These are phyloP conservation scores for Pachliopta kotzebuea DNA, from an alignment of 2,888 invertebrate genomes.

Conservation along the genomic window DNA sequence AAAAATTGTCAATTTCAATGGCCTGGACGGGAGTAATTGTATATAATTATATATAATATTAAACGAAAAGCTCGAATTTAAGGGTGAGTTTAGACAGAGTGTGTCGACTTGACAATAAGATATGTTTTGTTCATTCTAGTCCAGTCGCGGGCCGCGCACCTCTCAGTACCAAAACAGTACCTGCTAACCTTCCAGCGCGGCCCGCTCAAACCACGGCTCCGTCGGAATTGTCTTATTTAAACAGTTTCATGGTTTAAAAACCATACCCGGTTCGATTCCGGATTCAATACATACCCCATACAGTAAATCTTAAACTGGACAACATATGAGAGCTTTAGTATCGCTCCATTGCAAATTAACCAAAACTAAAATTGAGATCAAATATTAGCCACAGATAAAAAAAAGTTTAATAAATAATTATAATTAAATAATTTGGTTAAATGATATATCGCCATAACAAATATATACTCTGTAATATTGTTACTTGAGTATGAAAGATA, in stretches of 20 bases:
- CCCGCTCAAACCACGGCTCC: constrained; percentile 12
- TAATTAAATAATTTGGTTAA: no score
- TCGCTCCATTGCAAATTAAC: no score
- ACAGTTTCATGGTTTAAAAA: no score
- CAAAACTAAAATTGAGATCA: no score
- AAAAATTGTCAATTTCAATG: constrained; percentile 73
- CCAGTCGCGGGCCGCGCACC: constrained; percentile 48
- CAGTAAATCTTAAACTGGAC: no score
- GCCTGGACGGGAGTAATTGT: constrained; percentile 60
- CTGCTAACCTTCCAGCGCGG: constrained; percentile 17
- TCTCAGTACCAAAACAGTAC: constrained; percentile 23
- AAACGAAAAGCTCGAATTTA: constrained; percentile 70
- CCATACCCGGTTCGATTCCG: no score
- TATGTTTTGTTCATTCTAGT: constrained; percentile 61
- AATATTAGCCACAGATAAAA: no score
- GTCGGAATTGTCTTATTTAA: constrained; percentile 20
- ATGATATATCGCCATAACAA: no score
- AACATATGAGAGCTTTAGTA: no score
- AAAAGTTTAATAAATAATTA: no score
- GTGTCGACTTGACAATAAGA: constrained; percentile 72
- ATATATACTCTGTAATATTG: no score
- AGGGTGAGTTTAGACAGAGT: constrained; percentile 66
- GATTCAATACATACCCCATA: no score
- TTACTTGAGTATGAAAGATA: background rate
- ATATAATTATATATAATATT: constrained; percentile 51